These are phyloP conservation scores for Ephestia elutella DNA, from an alignment of 1,140 invertebrate species.

Conservation along the genomic window DNA sequence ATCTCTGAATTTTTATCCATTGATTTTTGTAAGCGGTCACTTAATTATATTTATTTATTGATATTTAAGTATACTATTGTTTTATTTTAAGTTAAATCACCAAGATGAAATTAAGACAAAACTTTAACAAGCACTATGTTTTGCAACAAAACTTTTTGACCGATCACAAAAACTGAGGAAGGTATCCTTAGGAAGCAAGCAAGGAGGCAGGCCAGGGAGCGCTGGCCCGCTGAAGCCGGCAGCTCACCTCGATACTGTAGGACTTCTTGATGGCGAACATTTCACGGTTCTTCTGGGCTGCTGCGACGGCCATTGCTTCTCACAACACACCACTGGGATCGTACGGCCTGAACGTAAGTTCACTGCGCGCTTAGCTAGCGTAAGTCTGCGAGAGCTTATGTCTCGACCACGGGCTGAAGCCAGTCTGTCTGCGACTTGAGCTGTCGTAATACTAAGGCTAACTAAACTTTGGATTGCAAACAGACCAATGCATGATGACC, in stretches of 20 bases:
- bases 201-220: conserved; percentile 15
- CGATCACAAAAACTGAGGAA: conserved; percentile 18
- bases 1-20: not conserved
- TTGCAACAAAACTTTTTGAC: conserved; percentile 6
- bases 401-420: conserved; percentile 73
- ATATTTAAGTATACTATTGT: not conserved
- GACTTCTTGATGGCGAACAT: conserved; percentile 97
- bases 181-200: conserved; percentile 18
- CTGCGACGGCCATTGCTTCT: conserved; percentile 84
- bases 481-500: conserved; percentile 74
- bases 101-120: not conserved
- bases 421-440: conserved; percentile 72
- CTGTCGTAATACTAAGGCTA: conserved; percentile 71
- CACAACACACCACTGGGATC: conserved; percentile 51
- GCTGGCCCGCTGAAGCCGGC: conserved; percentile 17
- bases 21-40: not conserved
- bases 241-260: conserved; percentile 96
- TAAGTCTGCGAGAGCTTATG: conserved; percentile 68
- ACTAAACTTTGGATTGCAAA: conserved; percentile 73
- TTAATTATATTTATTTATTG: not conserved
- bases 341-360: conserved; percentile 64
- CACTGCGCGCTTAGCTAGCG: conserved; percentile 72
- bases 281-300: conserved; percentile 92
- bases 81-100: not conserved
- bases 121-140: not conserved